A percentile compares a stretch with the other conserved stretches of the same genome.
Conservation (phyloP, 2,888 invertebrate species). For the Hydrotaea diabolus region DNA sequence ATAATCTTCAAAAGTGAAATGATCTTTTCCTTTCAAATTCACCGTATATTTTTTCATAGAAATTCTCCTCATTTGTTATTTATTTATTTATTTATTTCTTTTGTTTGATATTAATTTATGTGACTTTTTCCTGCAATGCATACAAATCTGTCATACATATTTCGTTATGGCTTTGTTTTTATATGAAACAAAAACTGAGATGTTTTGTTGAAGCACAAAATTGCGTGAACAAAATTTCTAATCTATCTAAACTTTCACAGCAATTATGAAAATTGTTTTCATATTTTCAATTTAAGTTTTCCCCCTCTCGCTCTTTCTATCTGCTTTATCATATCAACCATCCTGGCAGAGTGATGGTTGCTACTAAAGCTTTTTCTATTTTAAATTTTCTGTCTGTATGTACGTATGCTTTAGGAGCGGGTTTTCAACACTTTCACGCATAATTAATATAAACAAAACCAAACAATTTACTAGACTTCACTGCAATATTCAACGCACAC, state of each 20-base stretch:
- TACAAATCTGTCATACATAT: not conserved
- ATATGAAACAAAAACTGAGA: not conserved
- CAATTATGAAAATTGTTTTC: slow-evolving; percentile 50
- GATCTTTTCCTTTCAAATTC: too few relatives aligned
- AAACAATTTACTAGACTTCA: not conserved
- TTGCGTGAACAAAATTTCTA: slow-evolving; percentile 58
- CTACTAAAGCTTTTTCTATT: not conserved
- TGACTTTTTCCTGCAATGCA: not conserved
- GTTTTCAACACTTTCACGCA: slow-evolving; percentile 67
- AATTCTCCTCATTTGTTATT: too few relatives aligned
- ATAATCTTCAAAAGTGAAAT: too few relatives aligned
- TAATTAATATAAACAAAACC: slow-evolving; percentile 61
- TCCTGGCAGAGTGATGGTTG: not conserved
- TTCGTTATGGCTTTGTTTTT: not conserved
- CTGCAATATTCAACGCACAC: too few relatives aligned
- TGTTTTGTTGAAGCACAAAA: slow-evolving; percentile 10
- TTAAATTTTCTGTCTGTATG: not conserved
- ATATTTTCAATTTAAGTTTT: slow-evolving; percentile 26
- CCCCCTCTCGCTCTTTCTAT: not conserved
- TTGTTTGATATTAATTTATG: not conserved
- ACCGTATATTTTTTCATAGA: too few relatives aligned
- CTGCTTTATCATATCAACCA: not conserved
- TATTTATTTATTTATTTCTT: not conserved
- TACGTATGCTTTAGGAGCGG: slow-evolving; percentile 2
- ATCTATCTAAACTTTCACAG: slow-evolving; percentile 62